A percentile compares a stretch with the other conserved stretches of the same genome.
Evolutionary conservation across 2,113 vertebrate genomes (phyloP).

Genomic region (Labeo catla): DNA sequence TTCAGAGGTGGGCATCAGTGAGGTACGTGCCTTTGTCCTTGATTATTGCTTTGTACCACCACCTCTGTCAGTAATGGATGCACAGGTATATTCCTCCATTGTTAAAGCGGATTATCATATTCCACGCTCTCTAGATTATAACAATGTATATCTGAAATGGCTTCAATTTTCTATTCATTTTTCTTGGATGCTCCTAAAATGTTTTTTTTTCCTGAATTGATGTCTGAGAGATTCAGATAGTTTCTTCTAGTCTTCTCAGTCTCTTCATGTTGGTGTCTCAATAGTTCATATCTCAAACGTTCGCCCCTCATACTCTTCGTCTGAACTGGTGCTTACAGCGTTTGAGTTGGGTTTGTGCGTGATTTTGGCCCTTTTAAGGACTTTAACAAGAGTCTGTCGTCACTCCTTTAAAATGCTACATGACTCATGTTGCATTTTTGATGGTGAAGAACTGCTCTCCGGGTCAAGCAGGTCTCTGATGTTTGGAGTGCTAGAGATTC

Average conservation of each 20-base stretch:
- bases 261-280: neutral
- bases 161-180: neutral
- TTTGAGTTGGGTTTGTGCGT: neutral
- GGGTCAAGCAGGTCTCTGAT: slow-evolving; percentile 12
- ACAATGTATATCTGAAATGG: neutral
- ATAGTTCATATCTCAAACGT: neutral
- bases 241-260: neutral
- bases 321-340: neutral
- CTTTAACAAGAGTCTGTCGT: slow-evolving; percentile 15
- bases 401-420: neutral
- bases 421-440: slow-evolving; percentile 21
- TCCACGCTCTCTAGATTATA: neutral
- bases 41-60: slow-evolving; percentile 2
- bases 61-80: neutral
- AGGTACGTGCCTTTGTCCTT: slow-evolving; percentile 31
- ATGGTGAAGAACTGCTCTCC: neutral
- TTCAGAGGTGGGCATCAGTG: neutral
- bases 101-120: neutral
- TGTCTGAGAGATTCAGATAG: neutral
- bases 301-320: neutral
- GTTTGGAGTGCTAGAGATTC: slow-evolving; percentile 51
- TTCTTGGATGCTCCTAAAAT: neutral
- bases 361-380: slow-evolving; percentile 7
- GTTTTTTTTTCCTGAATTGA: neutral
- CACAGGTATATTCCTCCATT: slow-evolving; percentile 6